Conservation (phyloP, 2,113 vertebrate species). For the Tachysurus vachellii region DNA sequence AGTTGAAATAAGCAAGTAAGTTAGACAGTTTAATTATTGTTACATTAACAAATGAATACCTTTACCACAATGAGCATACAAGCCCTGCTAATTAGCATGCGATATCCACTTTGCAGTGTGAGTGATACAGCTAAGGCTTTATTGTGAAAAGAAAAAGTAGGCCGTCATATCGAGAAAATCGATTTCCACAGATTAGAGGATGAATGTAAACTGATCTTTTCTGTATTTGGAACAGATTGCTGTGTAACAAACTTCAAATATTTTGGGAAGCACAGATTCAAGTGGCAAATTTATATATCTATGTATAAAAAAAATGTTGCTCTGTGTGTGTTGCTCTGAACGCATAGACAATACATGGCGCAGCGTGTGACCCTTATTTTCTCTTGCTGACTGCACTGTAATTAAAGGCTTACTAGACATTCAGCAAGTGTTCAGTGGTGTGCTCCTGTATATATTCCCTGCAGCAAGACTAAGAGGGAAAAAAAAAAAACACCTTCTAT, state of each 20-base stretch:
- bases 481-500: background rate
- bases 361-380: background rate
- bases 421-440: conserved; percentile 14
- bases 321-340: background rate
- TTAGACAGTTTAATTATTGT: conserved; percentile 4
- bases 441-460: background rate
- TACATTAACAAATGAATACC: background rate
- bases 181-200: background rate
- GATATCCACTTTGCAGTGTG: background rate
- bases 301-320: background rate
- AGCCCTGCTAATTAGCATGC: conserved; percentile 44
- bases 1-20: conserved; percentile 11
- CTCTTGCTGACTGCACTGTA: background rate
- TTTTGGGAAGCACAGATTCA: conserved; percentile 25
- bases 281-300: background rate
- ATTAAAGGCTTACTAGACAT: conserved; percentile 32
- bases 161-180: background rate
- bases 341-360: background rate
- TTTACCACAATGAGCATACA: conserved; percentile 33
- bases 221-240: background rate
- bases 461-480: background rate
- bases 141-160: background rate
- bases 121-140: background rate
- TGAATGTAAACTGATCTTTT: background rate
- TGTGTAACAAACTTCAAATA: background rate